Evolutionary conservation across 2,113 vertebrate species (phyloP), one percentile per base, ranked within the genome.

Genomic region (Mustelus asterias): DNA sequence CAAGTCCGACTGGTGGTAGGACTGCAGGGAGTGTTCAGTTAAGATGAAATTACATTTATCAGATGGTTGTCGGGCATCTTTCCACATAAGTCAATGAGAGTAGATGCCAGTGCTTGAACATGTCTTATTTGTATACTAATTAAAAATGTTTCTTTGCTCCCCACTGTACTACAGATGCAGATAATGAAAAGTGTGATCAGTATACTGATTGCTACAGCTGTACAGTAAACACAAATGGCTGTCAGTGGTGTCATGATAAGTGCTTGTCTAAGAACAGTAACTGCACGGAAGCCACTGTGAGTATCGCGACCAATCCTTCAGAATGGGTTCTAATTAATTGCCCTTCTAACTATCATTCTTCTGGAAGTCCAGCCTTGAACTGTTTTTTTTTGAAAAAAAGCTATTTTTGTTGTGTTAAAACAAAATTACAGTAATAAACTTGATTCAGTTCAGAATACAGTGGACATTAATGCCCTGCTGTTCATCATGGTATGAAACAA

Each of bases 121-220:
- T 8, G 9, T 63, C 29, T 37, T 93, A 65, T 37, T 67, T 93
- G 33, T 65, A 37, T 20, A 65, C 22, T 37, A 37, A 65, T 65
- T 65, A 37, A 65, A 18, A 33, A 65, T 93, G 63, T 93, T 54
- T 67, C 48, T 13, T 63, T 33, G 29, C 33, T 13, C 54, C 4
- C 58, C 33, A 8, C 60, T n/a, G 3, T 33, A 97, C 96, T 96
- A 33, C 97, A 99, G 99, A 97, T 96, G 97, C 97, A 63, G 99
- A 99, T 94, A 98, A 96, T 96, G 98, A 99, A 96, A 97, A 98
- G 96, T 99, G 99, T 96, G 98, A 99, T 97, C 98, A 99, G 97
- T 99, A 99, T 97, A 98, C 98, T 0, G 99, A 99, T 98, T 99
- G 99, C 97, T 99, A 99, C 97, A 99, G 99, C 97, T 99, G 99